Evolutionary conservation across 1,140 invertebrate species (phyloP).

Genomic region (Ridgeia piscesae): DNA sequence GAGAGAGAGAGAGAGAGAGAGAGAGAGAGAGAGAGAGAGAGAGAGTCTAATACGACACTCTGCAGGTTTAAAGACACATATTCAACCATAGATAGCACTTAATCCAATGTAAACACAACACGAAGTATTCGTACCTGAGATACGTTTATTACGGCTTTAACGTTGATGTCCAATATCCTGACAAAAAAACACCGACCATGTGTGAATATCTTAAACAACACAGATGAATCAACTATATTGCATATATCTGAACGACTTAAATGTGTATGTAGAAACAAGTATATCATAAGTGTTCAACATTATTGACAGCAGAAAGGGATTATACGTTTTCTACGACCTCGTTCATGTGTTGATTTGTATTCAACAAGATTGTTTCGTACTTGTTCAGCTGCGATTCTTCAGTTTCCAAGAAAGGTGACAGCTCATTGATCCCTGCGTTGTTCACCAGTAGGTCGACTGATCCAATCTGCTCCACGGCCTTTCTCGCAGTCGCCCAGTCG

Average conservation of each 20-base stretch:
- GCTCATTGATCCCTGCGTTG: conserved; percentile 70
- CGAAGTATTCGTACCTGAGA: background rate
- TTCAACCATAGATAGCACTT: too few relatives aligned
- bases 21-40: too few relatives aligned
- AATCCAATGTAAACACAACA: background rate
- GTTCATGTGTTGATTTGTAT: background rate
- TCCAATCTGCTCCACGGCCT: conserved; percentile 59
- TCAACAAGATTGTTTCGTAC: background rate
- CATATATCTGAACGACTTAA: too few relatives aligned
- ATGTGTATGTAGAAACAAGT: too few relatives aligned
- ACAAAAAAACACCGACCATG: background rate
- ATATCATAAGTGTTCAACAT: too few relatives aligned
- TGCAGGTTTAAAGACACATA: too few relatives aligned
- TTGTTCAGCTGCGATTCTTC: background rate
- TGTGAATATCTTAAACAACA: background rate
- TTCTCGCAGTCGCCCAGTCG: conserved; percentile 73
- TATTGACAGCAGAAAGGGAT: too few relatives aligned
- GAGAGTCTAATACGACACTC: too few relatives aligned
- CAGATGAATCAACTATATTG: too few relatives aligned
- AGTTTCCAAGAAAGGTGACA: conserved; percentile 61
- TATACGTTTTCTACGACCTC: background rate
- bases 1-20: too few relatives aligned
- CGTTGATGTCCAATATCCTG: background rate
- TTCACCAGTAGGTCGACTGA: conserved; percentile 76
- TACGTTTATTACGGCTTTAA: conserved; percentile 6